Conservation (phyloP, 2,888 invertebrate genomes). For the Aelia acuminata region DNA sequence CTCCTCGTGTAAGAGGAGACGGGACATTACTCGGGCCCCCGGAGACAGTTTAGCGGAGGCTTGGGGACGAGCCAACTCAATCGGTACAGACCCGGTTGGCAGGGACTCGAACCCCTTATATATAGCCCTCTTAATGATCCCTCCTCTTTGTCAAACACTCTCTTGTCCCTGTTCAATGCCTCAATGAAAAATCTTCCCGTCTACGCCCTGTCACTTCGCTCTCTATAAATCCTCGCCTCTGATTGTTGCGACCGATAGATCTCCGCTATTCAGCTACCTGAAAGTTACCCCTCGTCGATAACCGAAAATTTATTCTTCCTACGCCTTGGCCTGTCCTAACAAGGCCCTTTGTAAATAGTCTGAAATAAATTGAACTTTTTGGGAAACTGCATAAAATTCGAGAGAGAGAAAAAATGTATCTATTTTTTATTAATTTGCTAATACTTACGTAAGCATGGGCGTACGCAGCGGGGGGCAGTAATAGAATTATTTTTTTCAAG, state of each 20-base stretch:
- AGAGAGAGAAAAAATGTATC: no score
- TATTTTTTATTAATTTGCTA: no score
- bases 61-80: not conserved
- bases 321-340: not conserved
- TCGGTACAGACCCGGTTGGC: not conserved
- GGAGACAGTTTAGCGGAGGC: not conserved
- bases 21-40: not conserved
- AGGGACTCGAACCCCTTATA: conserved; percentile 10
- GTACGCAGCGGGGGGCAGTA: no score
- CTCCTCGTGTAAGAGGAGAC: not conserved
- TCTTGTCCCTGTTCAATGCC: conserved; percentile 16
- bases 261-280: not conserved
- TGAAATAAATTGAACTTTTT: no score
- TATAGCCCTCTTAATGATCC: conserved; percentile 29
- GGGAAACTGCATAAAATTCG: no score
- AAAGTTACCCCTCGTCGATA: not conserved
- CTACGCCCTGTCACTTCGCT: not conserved
- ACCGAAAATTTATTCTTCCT: not conserved
- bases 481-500: no score
- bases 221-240: not conserved
- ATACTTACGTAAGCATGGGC: no score
- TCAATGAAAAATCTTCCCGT: not conserved
- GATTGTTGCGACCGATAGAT: not conserved
- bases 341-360: not conserved
- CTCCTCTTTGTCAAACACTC: conserved; percentile 13